phyloP scores from a whole-genome alignment of 2,888 invertebrate species.

The Pammene aurita region DNA sequence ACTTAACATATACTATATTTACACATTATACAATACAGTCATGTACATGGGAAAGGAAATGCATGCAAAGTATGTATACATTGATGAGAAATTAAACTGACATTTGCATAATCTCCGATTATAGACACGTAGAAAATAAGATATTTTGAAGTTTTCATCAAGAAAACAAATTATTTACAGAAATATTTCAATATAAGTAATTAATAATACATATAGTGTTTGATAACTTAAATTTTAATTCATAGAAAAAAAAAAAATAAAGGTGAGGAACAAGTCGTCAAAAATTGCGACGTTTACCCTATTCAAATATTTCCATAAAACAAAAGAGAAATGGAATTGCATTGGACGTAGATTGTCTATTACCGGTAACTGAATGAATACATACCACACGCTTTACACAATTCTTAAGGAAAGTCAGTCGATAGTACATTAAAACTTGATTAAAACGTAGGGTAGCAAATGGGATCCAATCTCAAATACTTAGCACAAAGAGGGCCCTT shows the following conservation, averaged over 20 bases:
- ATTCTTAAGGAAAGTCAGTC: constrained; percentile 42
- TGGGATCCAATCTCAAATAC: background rate
- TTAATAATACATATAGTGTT: background rate
- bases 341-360: constrained; percentile 20
- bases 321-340: constrained; percentile 13
- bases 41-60: constrained; percentile 61
- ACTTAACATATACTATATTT: constrained; percentile 66
- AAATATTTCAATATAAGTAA: background rate
- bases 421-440: constrained; percentile 33
- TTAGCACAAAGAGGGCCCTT: too few relatives aligned
- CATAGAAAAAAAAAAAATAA: background rate
- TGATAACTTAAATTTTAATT: background rate
- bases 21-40: constrained; percentile 55
- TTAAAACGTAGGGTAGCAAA: background rate
- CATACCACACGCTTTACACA: constrained; percentile 32
- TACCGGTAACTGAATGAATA: constrained; percentile 30
- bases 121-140: background rate
- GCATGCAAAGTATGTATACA: constrained; percentile 53
- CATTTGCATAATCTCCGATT: background rate
- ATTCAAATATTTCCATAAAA: constrained; percentile 1
- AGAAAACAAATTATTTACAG: constrained; percentile 3
- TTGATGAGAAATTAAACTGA: background rate
- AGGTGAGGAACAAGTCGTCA: background rate
- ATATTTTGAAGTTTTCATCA: constrained; percentile 5
- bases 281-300: background rate